A percentile compares a stretch with the other conserved stretches of the same genome.
Conservation (phyloP, 2,888 invertebrate species). For the Penaeus monodon region DNA sequence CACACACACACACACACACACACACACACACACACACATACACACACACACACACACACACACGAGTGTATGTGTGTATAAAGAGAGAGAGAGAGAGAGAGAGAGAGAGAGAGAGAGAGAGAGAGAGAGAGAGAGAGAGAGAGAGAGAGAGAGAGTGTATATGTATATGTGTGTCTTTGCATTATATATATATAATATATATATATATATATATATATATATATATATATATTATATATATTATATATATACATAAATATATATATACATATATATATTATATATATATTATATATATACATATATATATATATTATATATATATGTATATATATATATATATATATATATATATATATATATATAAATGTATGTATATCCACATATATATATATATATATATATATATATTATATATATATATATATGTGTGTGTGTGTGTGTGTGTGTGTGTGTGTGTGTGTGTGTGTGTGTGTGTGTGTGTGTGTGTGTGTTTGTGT, state of each 20-base stretch:
- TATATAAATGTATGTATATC: constrained; percentile 6
- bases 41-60: no score
- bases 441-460: no score
- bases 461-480: no score
- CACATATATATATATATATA: constrained; percentile 20
- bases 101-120: no score
- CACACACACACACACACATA: neutral
- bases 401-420: neutral
- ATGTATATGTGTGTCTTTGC: no score
- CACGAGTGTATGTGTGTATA: no score
- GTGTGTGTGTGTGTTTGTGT: no score
- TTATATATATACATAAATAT: neutral
- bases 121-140: no score
- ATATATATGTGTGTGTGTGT: no score
- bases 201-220: neutral
- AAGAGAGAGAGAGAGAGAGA: no score
- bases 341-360: neutral
- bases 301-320: neutral
- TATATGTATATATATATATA: neutral
- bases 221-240: neutral
- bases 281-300: neutral
- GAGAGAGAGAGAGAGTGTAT: no score
- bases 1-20: neutral
- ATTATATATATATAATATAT: no score
- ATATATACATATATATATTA: neutral